Evolutionary conservation across 2,797 vertebrate genomes (phyloP).

Genomic region (Fistularia commersonii): DNA sequence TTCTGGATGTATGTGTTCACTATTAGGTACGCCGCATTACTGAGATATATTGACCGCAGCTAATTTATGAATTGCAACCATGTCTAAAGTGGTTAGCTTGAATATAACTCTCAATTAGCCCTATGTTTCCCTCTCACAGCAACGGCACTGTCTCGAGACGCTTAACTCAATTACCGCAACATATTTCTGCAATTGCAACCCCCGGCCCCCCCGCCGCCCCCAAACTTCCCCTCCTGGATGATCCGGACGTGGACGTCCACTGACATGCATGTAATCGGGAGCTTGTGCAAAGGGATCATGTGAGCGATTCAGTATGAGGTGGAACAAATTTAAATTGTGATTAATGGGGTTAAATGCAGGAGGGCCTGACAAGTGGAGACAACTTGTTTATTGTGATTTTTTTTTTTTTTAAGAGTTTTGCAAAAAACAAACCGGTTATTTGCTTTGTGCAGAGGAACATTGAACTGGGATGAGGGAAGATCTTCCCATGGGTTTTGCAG

Average conservation of each 20-base stretch:
- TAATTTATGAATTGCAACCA: conserved; percentile 33
- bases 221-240: neutral
- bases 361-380: neutral
- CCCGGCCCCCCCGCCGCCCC: neutral
- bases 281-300: conserved; percentile 55
- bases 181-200: conserved; percentile 29
- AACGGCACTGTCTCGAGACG: conserved; percentile 40
- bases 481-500: too few species aligned
- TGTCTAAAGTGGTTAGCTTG: conserved; percentile 25
- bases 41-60: conserved; percentile 19
- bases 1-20: conserved; percentile 1
- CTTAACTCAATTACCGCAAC: conserved; percentile 51
- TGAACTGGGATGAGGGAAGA: too few species aligned
- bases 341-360: neutral
- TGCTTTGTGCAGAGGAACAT: too few species aligned
- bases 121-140: conserved; percentile 34
- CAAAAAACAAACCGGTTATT: neutral
- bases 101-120: conserved; percentile 43
- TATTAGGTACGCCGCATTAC: conserved; percentile 11
- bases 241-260: conserved; percentile 19
- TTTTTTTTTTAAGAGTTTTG: neutral
- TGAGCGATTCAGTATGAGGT: conserved; percentile 47
- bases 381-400: conserved; percentile 7
- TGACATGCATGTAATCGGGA: conserved; percentile 62
- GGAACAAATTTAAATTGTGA: conserved; percentile 54